Evolutionary conservation across 2,797 vertebrate species (phyloP).

Genomic region (Oreortyx pictus): DNA sequence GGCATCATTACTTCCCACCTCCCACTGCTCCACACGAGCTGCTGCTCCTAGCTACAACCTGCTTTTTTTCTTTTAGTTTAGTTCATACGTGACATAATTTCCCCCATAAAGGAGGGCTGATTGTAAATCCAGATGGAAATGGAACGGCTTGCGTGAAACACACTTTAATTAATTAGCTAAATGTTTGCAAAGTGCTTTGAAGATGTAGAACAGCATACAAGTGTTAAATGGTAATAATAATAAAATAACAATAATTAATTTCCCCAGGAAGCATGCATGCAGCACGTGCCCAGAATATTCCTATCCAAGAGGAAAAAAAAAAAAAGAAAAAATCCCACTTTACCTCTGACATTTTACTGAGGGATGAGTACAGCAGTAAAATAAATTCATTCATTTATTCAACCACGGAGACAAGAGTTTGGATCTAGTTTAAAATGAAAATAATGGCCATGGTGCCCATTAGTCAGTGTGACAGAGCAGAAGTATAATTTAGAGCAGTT

Average conservation of each 20-base stretch:
- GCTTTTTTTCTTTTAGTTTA: not conserved
- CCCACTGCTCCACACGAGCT: not conserved
- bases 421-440: constrained; percentile 58
- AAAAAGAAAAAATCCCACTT: constrained; percentile 24
- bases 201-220: constrained; percentile 50
- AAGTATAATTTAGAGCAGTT: constrained; percentile 26
- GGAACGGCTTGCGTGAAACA: constrained; percentile 58
- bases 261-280: constrained; percentile 20
- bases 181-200: constrained; percentile 61
- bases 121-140: constrained; percentile 68
- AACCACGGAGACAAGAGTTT: constrained; percentile 37
- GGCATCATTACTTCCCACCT: not conserved
- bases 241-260: constrained; percentile 71
- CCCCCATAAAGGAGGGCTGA: constrained; percentile 44
- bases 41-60: not conserved
- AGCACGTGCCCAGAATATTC: constrained; percentile 29
- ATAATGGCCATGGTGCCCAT: not conserved
- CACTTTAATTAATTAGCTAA: constrained; percentile 75
- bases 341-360: constrained; percentile 58
- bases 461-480: constrained; percentile 22
- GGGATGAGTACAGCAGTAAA: constrained; percentile 33
- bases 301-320: not conserved
- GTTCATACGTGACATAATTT: constrained; percentile 34
- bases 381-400: constrained; percentile 59
- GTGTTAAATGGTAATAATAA: constrained; percentile 50